phyloP scores from a whole-genome alignment of 2,888 invertebrate genomes.

The Melieria omissa region DNA sequence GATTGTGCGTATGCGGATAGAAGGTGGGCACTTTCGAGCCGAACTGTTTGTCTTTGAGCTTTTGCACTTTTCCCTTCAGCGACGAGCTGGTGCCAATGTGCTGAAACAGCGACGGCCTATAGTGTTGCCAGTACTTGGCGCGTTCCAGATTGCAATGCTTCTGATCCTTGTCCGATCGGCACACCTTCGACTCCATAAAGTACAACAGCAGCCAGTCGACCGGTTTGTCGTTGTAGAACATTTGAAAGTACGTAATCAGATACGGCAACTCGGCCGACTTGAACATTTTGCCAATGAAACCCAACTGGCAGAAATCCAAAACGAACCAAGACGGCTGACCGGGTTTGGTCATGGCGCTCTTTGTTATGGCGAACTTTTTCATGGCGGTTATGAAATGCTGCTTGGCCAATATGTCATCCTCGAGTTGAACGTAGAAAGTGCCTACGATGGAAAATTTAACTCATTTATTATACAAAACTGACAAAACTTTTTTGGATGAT shows the following conservation, averaged over 20 bases:
- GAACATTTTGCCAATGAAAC: conserved; percentile 94
- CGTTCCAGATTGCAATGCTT: conserved; percentile 85
- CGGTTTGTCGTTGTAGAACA: conserved; percentile 96
- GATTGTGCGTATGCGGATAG: conserved; percentile 80
- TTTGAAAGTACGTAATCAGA: conserved; percentile 90
- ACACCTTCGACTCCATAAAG: conserved; percentile 89
- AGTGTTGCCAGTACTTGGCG: conserved; percentile 83
- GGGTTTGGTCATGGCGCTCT: conserved; percentile 69
- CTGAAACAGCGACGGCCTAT: conserved; percentile 92
- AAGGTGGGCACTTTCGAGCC: conserved; percentile 80
- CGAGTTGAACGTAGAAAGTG: conserved; percentile 90
- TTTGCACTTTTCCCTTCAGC: conserved; percentile 94
- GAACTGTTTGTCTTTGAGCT: conserved; percentile 92
- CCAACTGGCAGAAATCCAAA: conserved; percentile 91
- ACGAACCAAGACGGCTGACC: conserved; percentile 84
- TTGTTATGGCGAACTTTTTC: conserved; percentile 84
- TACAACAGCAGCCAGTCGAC: conserved; percentile 96
- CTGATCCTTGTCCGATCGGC: conserved; percentile 84
- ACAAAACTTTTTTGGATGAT: no score
- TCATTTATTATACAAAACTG: no score
- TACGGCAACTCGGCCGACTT: conserved; percentile 86
- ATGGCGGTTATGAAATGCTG: conserved; percentile 85
- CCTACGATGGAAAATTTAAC: conserved; percentile 38
- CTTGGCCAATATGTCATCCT: conserved; percentile 93
- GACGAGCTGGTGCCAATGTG: conserved; percentile 96